phyloP scores from a whole-genome alignment of 2,797 vertebrate species.

The Parotocinclus haroldoi region DNA sequence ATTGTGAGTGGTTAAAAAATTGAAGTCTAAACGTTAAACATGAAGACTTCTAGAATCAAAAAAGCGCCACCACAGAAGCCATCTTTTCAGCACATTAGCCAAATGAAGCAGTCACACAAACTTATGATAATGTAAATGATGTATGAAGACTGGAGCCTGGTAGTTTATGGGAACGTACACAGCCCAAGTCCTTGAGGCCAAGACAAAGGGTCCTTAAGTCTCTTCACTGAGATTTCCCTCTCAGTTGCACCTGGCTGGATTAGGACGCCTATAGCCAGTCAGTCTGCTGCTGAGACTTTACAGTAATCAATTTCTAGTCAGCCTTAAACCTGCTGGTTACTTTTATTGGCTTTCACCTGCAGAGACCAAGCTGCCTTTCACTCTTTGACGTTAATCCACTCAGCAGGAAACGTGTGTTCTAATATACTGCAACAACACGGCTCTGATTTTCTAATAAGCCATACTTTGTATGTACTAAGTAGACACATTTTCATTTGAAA shows the following conservation, averaged over 20 bases:
- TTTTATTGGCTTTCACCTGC: background rate
- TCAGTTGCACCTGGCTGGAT: background rate
- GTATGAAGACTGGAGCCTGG: background rate
- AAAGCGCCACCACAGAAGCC: no score
- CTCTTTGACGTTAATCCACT: conserved; percentile 18
- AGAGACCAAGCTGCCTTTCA: background rate
- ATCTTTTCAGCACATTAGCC: no score
- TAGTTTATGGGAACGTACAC: background rate
- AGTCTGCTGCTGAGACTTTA: conserved; percentile 5
- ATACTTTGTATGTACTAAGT: no score
- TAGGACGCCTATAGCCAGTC: conserved; percentile 7
- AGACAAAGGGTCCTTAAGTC: conserved; percentile 7
- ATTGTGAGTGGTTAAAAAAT: no score
- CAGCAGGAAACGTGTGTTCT: background rate
- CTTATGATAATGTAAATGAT: no score
- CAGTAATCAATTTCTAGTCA: no score
- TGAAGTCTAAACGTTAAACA: no score
- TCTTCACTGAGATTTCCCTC: conserved; percentile 7
- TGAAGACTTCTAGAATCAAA: no score
- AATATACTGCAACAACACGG: background rate
- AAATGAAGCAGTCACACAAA: no score
- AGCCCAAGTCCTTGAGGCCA: background rate
- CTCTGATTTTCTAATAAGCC: background rate
- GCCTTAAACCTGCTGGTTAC: conserved; percentile 6
- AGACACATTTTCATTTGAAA: no score